Percentiles rank a stretch among this genome's conserved stretches.
phyloP scores from a whole-genome alignment of 37 sponge, comb jelly and placozoan species.

The Axinella damicornis region DNA sequence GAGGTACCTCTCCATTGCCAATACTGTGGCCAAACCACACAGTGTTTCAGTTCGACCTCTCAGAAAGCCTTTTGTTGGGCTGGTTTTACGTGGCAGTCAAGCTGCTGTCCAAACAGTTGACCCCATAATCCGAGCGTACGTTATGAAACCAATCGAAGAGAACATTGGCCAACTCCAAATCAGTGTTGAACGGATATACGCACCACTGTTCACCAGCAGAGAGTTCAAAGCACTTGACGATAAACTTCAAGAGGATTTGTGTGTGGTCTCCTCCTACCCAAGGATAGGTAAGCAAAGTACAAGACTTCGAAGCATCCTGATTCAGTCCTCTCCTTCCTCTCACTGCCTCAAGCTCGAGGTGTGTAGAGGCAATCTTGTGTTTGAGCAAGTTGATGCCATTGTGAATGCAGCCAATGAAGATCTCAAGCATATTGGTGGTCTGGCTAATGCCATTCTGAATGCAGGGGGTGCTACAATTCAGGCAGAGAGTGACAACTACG shows the following conservation, averaged over 20 bases:
- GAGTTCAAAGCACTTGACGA: constrained; percentile 34
- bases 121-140: constrained; percentile 4
- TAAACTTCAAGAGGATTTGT: constrained; percentile 28
- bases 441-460: constrained; percentile 77
- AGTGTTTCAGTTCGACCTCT: constrained; percentile 26
- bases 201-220: constrained; percentile 20
- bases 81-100: constrained; percentile 33
- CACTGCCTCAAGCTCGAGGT: constrained; percentile 48
- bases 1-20: constrained; percentile 13
- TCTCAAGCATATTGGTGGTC: constrained; percentile 73
- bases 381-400: constrained; percentile 69
- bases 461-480: constrained; percentile 80
- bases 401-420: constrained; percentile 90
- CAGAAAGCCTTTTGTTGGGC: constrained; percentile 33
- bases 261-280: constrained; percentile 26
- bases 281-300: constrained; percentile 1
- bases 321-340: constrained; percentile 13
- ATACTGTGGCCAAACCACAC: constrained; percentile 12
- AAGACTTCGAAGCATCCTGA: constrained; percentile 2
- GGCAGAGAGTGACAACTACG: constrained; percentile 47
- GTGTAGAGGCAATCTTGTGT: constrained; percentile 53
- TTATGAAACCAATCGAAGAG: constrained; percentile 15
- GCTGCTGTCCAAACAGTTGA: constrained; percentile 27
- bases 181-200: not conserved
- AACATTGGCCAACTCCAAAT: constrained; percentile 23